Evolutionary conservation across 2,113 vertebrate species (phyloP).

Genomic region (Benitochromis conjunctus): DNA sequence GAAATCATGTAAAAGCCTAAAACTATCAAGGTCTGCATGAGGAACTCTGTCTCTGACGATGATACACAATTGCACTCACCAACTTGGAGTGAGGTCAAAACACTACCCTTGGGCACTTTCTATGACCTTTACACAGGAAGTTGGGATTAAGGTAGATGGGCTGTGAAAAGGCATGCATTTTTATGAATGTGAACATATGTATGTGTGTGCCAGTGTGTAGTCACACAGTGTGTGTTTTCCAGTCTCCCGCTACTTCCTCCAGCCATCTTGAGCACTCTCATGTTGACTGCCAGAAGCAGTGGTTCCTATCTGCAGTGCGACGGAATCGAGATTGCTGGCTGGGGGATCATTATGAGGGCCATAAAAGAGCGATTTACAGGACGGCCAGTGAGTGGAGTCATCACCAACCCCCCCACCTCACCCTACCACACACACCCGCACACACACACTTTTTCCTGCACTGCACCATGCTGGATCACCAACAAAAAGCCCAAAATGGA

Average conservation of each 20-base stretch:
- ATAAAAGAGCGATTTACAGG: constrained; percentile 78
- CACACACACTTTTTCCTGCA: constrained; percentile 17
- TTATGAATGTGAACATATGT: constrained; percentile 33
- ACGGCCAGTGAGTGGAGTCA: constrained; percentile 66
- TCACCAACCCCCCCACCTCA: constrained; percentile 47
- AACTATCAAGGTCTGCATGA: background rate
- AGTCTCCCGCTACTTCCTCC: constrained; percentile 25
- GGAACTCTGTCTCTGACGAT: background rate
- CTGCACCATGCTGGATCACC: constrained; percentile 51
- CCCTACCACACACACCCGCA: background rate
- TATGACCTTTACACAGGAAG: constrained; percentile 61
- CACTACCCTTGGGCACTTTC: constrained; percentile 28
- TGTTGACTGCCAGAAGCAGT: constrained; percentile 36
- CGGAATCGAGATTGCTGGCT: constrained; percentile 64
- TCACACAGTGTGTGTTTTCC: constrained; percentile 34
- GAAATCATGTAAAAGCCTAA: constrained; percentile 2
- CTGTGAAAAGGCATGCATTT: constrained; percentile 58
- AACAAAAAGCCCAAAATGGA: constrained; percentile 38
- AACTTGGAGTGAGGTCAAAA: constrained; percentile 22
- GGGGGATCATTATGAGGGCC: constrained; percentile 73
- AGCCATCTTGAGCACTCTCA: constrained; percentile 22
- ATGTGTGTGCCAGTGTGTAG: background rate
- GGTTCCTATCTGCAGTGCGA: constrained; percentile 76
- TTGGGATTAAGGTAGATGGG: constrained; percentile 56
- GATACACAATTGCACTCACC: background rate